Evolutionary conservation across 2,888 invertebrate species (phyloP).

Genomic region (Osmoderma eremita): DNA sequence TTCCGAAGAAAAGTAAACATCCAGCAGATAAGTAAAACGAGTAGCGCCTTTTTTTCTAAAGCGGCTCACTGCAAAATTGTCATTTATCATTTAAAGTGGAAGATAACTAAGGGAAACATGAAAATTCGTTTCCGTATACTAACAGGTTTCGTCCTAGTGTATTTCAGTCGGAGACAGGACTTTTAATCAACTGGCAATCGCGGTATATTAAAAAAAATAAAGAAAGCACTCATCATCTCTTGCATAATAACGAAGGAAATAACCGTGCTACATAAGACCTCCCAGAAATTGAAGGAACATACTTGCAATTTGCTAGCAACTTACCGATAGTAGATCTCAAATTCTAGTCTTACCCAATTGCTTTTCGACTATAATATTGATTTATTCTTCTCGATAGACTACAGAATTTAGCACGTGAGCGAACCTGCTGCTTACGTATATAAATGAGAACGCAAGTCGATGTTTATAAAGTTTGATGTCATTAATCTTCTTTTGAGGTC

Average conservation of each 20-base stretch:
- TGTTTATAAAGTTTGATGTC: conserved; percentile 7
- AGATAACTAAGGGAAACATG: conserved; percentile 38
- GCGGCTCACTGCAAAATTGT: conserved; percentile 31
- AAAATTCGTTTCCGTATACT: conserved; percentile 39
- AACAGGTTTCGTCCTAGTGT: conserved; percentile 36
- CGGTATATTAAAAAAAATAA: conserved; percentile 13
- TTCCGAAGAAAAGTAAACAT: conserved; percentile 40
- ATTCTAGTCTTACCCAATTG: no score
- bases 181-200: conserved; percentile 35
- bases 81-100: conserved; percentile 39
- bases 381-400: no score
- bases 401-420: no score
- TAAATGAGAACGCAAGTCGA: no score
- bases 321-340: no score
- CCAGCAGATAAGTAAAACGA: conserved; percentile 41
- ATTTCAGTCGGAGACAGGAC: conserved; percentile 24
- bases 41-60: conserved; percentile 30
- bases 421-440: no score
- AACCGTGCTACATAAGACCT: no score
- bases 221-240: background rate
- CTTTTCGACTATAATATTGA: no score
- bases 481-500: conserved; percentile 28
- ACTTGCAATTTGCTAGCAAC: no score
- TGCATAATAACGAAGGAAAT: conserved; percentile 18
- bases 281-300: no score